These are phyloP conservation scores for Pseudoips prasinana DNA, from an alignment of 2,888 invertebrate genomes.

Conservation along the genomic window DNA sequence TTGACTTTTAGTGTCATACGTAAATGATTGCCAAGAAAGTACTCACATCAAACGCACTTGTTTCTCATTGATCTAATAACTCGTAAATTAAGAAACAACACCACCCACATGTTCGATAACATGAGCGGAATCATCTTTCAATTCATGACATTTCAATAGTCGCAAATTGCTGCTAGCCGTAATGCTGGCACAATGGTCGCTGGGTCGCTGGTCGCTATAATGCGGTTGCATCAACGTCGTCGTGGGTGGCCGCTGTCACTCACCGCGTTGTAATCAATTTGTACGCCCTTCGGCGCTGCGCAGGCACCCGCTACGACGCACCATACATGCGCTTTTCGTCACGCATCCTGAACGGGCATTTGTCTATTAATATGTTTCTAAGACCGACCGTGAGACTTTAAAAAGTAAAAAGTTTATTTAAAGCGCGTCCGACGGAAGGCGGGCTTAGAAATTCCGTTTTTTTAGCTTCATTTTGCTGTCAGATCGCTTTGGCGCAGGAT, in stretches of 20 bases:
- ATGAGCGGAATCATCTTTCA: conserved; percentile 33
- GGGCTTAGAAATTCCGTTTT: background rate
- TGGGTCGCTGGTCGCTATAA: conserved; percentile 43
- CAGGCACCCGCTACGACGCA: conserved; percentile 39
- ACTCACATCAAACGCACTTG: too few relatives aligned
- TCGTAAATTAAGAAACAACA: too few relatives aligned
- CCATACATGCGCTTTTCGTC: conserved; percentile 64
- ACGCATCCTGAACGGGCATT: conserved; percentile 59
- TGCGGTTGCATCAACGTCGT: conserved; percentile 48
- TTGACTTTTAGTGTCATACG: too few relatives aligned
- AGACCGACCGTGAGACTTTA: conserved; percentile 20
- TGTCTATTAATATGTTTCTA: conserved; percentile 42
- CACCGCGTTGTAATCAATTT: conserved; percentile 75
- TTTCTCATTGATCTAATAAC: too few relatives aligned
- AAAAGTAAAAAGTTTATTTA: conserved; percentile 11
- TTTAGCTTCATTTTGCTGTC: background rate
- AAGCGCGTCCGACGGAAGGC: background rate
- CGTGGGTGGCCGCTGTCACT: conserved; percentile 74
- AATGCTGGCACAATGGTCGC: conserved; percentile 38
- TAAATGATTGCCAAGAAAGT: too few relatives aligned
- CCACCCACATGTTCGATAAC: too few relatives aligned
- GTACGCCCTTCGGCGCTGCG: conserved; percentile 65
- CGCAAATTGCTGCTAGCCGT: conserved; percentile 42
- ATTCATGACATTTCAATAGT: conserved; percentile 42
- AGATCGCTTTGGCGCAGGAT: background rate